phyloP scores from a whole-genome alignment of 2,888 invertebrate genomes.

The Saturnia japonica region DNA sequence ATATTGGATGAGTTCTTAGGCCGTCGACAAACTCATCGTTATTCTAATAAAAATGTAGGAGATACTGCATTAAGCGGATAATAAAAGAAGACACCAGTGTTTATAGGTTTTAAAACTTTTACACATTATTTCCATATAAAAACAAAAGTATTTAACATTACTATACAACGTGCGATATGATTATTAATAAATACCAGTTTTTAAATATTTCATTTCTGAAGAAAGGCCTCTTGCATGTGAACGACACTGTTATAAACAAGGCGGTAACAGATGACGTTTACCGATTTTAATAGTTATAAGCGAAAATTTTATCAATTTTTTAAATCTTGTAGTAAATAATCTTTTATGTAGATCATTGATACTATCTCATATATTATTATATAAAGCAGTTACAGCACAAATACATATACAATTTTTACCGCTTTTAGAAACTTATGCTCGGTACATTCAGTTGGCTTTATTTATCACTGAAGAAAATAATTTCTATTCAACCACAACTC shows the following conservation, averaged over 20 bases:
- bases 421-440: not conserved
- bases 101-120: not conserved
- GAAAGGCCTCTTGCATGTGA: not conserved
- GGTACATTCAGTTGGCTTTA: not conserved
- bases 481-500: not conserved
- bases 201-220: not conserved
- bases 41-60: slow-evolving; percentile 13
- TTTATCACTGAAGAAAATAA: too few relatives aligned
- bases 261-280: not conserved
- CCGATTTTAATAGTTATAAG: not conserved
- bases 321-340: too few relatives aligned
- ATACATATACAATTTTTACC: too few relatives aligned
- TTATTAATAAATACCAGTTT: not conserved
- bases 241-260: not conserved
- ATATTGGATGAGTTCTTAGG: slow-evolving; percentile 25
- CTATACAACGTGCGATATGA: not conserved
- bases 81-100: not conserved
- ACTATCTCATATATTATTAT: too few relatives aligned
- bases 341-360: too few relatives aligned
- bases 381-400: too few relatives aligned
- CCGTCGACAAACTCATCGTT: slow-evolving; percentile 8
- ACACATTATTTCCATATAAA: not conserved
- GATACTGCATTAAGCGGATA: not conserved
- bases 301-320: too few relatives aligned
- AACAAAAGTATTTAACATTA: too few relatives aligned